Base-by-base conservation (phyloP, 2,888 invertebrate genomes). In the Stramonita haemastoma region DNA sequence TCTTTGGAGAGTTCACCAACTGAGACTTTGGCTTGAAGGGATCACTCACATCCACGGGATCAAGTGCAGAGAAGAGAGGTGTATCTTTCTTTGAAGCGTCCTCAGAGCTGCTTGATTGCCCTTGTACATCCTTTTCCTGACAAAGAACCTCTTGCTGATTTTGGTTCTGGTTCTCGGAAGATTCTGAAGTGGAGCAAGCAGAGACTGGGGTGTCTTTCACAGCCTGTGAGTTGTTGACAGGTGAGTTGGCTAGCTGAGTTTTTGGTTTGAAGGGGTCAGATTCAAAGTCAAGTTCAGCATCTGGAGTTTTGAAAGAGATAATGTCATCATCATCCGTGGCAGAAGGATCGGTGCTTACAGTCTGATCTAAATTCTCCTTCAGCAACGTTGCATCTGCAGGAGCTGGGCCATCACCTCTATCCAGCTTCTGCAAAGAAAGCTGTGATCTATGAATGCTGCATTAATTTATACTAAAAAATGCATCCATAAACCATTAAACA, bases 251-350 rank as follows among this genome's bases (percentile, higher is more conserved):
- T 60, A 91, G 56, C 46, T 91, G 87, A 13, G 73, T 26, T 57
- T 73, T 56, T 19, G 91, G 29, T 81, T 86, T 89, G 85, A 91
- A 91, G 22, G 91, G 91, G 79, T 91, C 90, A 26, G 26, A 34
- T 36, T 87, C 66, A 56, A 87, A 6, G 15, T 60, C 60, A 13
- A 6, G 15, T 6, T n/a, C n/a, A 66, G 17, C 32, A 32, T 32
- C 73, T 87, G 87, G 73, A 36, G 60, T 73, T 46, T 87, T 87
- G 73, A 87, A 87, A 5, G 87, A 73, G 36, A 87, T 87, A 46
- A 87, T 87, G 73, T 73, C 87, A 46, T 87, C 87, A 87, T 87
- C 87, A 46, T 87, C 87, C 22, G 36, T n/a, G 5, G n/a, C n/a
- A 22, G 60, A 22, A 57, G 57, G 17, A 17, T 86, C 86, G 0